Evolutionary conservation across 2,797 vertebrate genomes (phyloP).

Genomic region (Garrulus glandarius): DNA sequence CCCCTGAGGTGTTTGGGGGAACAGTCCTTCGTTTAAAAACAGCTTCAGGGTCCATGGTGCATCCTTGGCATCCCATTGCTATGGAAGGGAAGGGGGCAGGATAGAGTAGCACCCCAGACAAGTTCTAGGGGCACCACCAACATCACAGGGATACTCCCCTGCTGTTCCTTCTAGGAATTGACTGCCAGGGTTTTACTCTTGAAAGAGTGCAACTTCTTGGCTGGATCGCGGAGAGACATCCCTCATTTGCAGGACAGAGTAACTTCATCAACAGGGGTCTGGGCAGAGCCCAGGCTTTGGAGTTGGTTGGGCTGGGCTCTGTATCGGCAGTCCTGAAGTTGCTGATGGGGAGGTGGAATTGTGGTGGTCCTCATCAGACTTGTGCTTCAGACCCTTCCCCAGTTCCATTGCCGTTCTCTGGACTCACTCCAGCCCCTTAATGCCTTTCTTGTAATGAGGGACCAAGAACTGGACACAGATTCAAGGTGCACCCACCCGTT

Average conservation of each 20-base stretch:
- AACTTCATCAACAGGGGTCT: not conserved
- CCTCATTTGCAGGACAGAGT: not conserved
- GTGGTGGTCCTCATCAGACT: not conserved
- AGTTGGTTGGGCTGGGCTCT: accelerated
- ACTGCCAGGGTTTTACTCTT: not conserved
- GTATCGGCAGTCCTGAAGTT: not conserved
- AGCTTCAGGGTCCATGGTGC: not conserved
- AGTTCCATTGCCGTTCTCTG: not conserved
- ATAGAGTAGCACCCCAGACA: not conserved
- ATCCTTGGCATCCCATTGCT: not conserved
- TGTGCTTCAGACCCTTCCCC: not conserved
- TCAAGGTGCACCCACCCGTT: not conserved
- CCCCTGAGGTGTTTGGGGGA: not conserved
- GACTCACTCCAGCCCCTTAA: not conserved
- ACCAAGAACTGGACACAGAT: not conserved
- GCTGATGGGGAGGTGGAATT: not conserved
- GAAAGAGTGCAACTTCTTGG: not conserved
- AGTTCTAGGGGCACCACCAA: not conserved
- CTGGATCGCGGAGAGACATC: not conserved
- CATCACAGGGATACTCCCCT: not conserved
- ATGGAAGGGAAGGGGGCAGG: not conserved
- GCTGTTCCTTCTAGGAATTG: not conserved
- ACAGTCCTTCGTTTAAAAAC: not conserved
- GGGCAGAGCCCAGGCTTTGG: not conserved
- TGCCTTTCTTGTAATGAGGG: not conserved